These are phyloP conservation scores for Nomada flava DNA, from an alignment of 2,888 invertebrate species.

Conservation along the genomic window DNA sequence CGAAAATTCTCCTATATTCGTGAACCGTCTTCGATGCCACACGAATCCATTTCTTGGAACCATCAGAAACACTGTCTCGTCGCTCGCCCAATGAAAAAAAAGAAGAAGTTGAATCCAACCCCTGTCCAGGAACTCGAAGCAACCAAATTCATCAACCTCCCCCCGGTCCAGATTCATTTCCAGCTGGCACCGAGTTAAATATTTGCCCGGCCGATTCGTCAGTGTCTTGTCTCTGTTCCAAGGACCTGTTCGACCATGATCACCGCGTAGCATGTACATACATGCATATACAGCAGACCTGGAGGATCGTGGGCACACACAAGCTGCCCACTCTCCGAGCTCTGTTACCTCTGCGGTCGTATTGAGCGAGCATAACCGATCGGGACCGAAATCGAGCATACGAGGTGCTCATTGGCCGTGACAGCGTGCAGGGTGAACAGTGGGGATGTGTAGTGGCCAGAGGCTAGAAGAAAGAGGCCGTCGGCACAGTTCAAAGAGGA, in stretches of 20 bases:
- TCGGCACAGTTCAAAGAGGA: conserved; percentile 77
- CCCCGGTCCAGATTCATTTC: background rate
- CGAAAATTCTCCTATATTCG: too few species aligned
- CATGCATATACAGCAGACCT: too few species aligned
- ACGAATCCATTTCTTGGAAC: too few species aligned
- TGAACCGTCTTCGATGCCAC: too few species aligned
- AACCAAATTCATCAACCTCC: conserved; percentile 4
- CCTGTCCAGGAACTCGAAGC: background rate
- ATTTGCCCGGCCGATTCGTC: conserved; percentile 30
- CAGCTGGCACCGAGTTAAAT: conserved; percentile 7
- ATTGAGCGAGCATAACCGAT: conserved; percentile 63
- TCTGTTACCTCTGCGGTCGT: conserved; percentile 24
- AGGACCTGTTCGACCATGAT: background rate
- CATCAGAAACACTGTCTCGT: too few species aligned
- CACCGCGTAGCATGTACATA: too few species aligned
- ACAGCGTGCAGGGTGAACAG: conserved; percentile 49
- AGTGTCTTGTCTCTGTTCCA: background rate
- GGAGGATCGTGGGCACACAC: background rate
- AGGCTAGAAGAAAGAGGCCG: conserved; percentile 73
- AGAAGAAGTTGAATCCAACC: background rate
- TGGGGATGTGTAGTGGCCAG: conserved; percentile 61
- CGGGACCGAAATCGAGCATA: conserved; percentile 67
- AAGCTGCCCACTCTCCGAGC: conserved; percentile 21
- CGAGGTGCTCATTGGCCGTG: conserved; percentile 65
- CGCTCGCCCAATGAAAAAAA: too few species aligned